A percentile compares a stretch with the other conserved stretches of the same genome.
Conservation (phyloP, 2,888 invertebrate species). For the Panzeria rudis region DNA sequence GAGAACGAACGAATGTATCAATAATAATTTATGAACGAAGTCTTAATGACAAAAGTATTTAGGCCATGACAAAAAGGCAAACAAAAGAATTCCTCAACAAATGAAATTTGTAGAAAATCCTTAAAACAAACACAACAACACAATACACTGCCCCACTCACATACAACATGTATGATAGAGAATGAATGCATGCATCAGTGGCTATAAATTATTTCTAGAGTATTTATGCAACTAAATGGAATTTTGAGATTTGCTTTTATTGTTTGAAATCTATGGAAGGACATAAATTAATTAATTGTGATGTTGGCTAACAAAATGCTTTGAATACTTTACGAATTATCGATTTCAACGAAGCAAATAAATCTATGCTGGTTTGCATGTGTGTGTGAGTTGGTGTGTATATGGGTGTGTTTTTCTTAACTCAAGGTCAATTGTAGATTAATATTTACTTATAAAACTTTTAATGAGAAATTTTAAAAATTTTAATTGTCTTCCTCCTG, state of each 20-base stretch:
- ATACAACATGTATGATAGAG: not conserved
- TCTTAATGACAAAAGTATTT: conserved; percentile 66
- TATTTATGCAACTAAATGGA: not conserved
- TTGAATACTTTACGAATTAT: conserved; percentile 14
- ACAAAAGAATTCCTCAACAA: conserved; percentile 7
- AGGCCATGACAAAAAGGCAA: conserved; percentile 46
- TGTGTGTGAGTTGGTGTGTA: not conserved
- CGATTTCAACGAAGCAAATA: conserved; percentile 22
- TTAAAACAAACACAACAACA: conserved; percentile 20
- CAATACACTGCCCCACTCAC: not conserved
- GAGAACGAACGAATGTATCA: conserved; percentile 34
- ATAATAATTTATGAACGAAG: conserved; percentile 63
- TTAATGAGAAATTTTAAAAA: not conserved
- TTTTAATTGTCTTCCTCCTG: not conserved
- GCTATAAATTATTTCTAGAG: conserved; percentile 34
- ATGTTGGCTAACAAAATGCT: not conserved
- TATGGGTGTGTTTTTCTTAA: not conserved
- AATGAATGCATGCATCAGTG: conserved; percentile 18
- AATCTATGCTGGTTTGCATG: not conserved
- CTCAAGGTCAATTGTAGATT: not conserved
- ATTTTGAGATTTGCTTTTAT: conserved; percentile 24
- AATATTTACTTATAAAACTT: not conserved
- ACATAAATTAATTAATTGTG: conserved; percentile 50
- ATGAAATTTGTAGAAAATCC: conserved; percentile 45
- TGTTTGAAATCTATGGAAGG: conserved; percentile 13